Base-by-base conservation (phyloP, 2,113 vertebrate species). In the Barnardius zonarius region DNA sequence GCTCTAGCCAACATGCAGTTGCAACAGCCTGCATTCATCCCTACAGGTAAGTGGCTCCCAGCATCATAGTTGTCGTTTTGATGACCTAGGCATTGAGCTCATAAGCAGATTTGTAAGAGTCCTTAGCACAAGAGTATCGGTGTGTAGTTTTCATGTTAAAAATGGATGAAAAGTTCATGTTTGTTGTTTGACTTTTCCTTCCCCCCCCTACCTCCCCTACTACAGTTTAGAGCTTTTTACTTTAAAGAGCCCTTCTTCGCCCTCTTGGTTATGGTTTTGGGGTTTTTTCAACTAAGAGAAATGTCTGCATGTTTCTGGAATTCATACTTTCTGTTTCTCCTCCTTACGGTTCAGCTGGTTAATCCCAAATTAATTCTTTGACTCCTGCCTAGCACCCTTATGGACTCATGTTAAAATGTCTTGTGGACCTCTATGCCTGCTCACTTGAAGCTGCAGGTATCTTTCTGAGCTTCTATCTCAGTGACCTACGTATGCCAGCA, bases 1-100 rank as follows among this genome's bases (percentile, higher is more conserved):
- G 98, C 99, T 97, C 98, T 99, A 97, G 98, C 99, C 94, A 99
- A 99, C 98, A 98, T 99, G 98, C 99, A 99, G 97, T 98, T 99
- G 93, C 99, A 99, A 54, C 99, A 99, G 97, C 98, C 98, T 76
- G 92, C 99, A 59, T 99, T 99, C 95, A 98, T 99, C 97, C 98
- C 99, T 49, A 98, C 98, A 97, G 99, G 99, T 99, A 98, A 98
- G 99, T 84, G 25, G 63, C 68, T 67, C 63, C 48, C 49, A 70
- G 30, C 54, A 70, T 77, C 33, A 0, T 82, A 55, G 14, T 68
- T 94, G 49, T 86, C 92, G 62, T 49, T 62, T 91, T 86, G 79
- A 39, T 83, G 68, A 63, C 37, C 19, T 74, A 2, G 17, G 19
- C 18, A 2, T 76, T 84, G 76, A 95, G 49, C 46, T 94, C 44